Evolutionary conservation across 2,888 invertebrate species (phyloP).

Genomic region (Ophonus ardosiacus): DNA sequence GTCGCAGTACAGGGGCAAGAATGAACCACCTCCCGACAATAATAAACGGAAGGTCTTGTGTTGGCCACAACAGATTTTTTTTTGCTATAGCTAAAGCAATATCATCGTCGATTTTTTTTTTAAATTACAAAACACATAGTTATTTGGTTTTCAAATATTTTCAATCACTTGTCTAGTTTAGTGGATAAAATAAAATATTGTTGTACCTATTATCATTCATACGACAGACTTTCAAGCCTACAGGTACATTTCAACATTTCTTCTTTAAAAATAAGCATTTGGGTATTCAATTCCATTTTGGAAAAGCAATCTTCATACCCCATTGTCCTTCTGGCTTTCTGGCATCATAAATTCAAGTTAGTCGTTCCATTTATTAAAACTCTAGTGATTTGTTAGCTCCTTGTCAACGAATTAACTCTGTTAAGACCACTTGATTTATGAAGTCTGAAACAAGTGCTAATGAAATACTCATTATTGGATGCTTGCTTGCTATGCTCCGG

Average conservation of each 20-base stretch:
- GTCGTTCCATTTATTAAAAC: conserved; percentile 58
- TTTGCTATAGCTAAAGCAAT: too few relatives aligned
- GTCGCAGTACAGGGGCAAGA: too few relatives aligned
- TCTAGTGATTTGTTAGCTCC: conserved; percentile 54
- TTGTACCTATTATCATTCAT: too few relatives aligned
- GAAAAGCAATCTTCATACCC: neutral
- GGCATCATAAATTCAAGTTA: conserved; percentile 44
- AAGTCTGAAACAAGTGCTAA: conserved; percentile 51
- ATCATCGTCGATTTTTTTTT: too few relatives aligned
- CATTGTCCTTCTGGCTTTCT: neutral
- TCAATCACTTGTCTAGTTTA: too few relatives aligned
- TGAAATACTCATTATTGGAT: conserved; percentile 48
- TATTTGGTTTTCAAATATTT: too few relatives aligned
- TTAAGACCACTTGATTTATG: conserved; percentile 47
- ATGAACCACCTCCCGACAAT: too few relatives aligned
- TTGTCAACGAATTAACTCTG: neutral
- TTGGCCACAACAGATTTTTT: too few relatives aligned
- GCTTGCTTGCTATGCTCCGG: neutral
- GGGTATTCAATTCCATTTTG: neutral
- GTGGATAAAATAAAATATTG: too few relatives aligned
- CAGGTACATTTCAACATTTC: neutral
- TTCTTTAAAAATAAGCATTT: neutral
- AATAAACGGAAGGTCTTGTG: too few relatives aligned
- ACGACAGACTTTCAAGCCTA: neutral
- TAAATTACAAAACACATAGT: too few relatives aligned